Evolutionary conservation across 1,140 invertebrate genomes (phyloP).

Genomic region (Drosophila repleta): DNA sequence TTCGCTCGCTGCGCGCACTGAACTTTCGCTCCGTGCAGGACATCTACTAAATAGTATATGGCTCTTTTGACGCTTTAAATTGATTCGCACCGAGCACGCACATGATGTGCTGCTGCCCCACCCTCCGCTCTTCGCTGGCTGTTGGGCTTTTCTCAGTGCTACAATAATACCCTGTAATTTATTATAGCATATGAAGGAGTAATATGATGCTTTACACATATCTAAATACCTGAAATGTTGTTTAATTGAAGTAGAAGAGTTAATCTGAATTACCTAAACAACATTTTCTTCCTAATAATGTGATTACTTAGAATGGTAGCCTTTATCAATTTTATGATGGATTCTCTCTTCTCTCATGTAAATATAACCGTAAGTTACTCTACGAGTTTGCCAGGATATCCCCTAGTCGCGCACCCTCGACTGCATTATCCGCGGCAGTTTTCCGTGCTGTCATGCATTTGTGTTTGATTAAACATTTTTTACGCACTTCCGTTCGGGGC

Average conservation of each 20-base stretch:
- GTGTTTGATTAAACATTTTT: slow-evolving; percentile 82
- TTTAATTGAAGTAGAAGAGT: too few species aligned
- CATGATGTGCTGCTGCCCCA: slow-evolving; percentile 6
- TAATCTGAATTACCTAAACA: too few species aligned
- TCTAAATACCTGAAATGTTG: too few species aligned
- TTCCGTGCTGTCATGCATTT: slow-evolving; percentile 78
- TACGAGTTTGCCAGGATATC: slow-evolving; percentile 4
- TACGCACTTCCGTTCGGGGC: slow-evolving; percentile 72
- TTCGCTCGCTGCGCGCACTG: slow-evolving; percentile 25
- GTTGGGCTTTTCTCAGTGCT: slow-evolving; percentile 2
- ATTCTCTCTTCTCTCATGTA: background rate
- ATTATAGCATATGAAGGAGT: background rate
- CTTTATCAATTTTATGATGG: too few species aligned
- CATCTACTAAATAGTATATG: slow-evolving; percentile 64
- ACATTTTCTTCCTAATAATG: too few species aligned
- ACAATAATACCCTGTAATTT: slow-evolving; percentile 3
- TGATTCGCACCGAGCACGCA: slow-evolving; percentile 76
- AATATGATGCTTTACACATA: background rate
- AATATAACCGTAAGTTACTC: too few species aligned
- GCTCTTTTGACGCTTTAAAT: slow-evolving; percentile 79
- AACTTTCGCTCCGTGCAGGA: slow-evolving; percentile 50
- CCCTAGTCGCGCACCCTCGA: background rate
- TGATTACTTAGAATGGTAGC: too few species aligned
- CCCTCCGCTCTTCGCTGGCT: slow-evolving; percentile 11
- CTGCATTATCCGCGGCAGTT: slow-evolving; percentile 25